A percentile compares a stretch with the other conserved stretches of the same genome.
Evolutionary conservation across 2,888 invertebrate species (phyloP).

Genomic region (Palloptera scutellata): DNA sequence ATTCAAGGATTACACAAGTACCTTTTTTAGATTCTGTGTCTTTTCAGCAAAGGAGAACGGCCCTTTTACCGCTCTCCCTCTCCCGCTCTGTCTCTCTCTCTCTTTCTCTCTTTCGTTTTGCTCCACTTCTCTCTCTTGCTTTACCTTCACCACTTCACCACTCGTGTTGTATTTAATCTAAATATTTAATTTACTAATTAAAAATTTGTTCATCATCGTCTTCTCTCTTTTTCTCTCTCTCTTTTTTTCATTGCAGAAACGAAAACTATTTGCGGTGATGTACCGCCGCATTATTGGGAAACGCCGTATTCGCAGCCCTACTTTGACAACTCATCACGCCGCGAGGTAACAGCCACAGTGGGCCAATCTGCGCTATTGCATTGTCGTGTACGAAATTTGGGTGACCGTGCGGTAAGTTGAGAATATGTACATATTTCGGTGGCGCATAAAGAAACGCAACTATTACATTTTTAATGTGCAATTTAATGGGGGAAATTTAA

Average conservation of each 20-base stretch:
- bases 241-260: slow-evolving; percentile 51
- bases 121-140: no score
- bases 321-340: slow-evolving; percentile 86
- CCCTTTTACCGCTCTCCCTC: no score
- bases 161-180: not conserved
- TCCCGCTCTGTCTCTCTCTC: no score
- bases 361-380: slow-evolving; percentile 87
- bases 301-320: slow-evolving; percentile 83
- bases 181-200: slow-evolving; percentile 29
- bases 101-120: no score
- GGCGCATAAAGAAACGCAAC: not conserved
- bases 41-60: no score
- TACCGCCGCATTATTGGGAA: slow-evolving; percentile 64
- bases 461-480: not conserved
- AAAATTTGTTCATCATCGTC: not conserved
- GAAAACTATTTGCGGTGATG: slow-evolving; percentile 61
- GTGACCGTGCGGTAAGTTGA: slow-evolving; percentile 84
- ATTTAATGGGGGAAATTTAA: not conserved
- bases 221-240: slow-evolving; percentile 15
- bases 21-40: no score
- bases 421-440: not conserved
- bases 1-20: no score
- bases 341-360: slow-evolving; percentile 85
- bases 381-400: slow-evolving; percentile 85
- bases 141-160: no score